Percentiles rank a stretch among this genome's conserved stretches.
These are phyloP conservation scores for Poecilus cupreus DNA, from an alignment of 2,888 invertebrate genomes.

Conservation along the genomic window DNA sequence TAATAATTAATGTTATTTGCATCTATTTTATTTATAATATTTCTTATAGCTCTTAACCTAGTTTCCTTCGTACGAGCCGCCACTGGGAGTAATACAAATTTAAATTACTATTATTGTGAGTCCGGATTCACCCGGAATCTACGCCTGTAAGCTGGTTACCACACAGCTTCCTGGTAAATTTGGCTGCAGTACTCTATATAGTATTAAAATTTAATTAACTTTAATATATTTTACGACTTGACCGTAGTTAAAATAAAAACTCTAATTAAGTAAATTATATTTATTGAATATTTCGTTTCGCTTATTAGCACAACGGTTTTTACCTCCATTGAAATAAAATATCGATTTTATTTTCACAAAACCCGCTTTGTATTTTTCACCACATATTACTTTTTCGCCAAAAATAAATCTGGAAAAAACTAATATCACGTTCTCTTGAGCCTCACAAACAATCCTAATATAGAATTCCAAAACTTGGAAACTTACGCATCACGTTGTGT, in stretches of 20 bases:
- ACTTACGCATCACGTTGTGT: neutral
- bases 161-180: neutral
- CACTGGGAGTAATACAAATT: too few relatives aligned
- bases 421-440: slow-evolving; percentile 18
- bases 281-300: neutral
- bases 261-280: slow-evolving; percentile 9
- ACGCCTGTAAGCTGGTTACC: too few relatives aligned
- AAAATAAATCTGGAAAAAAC: slow-evolving; percentile 26
- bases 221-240: neutral
- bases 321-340: neutral
- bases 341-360: slow-evolving; percentile 12
- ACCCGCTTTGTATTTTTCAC: neutral
- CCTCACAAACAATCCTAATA: slow-evolving; percentile 18
- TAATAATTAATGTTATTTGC: too few relatives aligned
- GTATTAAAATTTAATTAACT: slow-evolving; percentile 26
- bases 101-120: too few relatives aligned
- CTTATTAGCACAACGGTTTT: neutral
- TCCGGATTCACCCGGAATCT: too few relatives aligned
- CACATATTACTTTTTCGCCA: slow-evolving; percentile 10
- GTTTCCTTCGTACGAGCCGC: too few relatives aligned
- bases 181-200: neutral
- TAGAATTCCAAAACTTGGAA: slow-evolving; percentile 33
- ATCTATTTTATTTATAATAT: too few relatives aligned
- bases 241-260: too few relatives aligned
- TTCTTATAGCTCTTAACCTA: too few relatives aligned